Base-by-base conservation (phyloP, 2,888 invertebrate genomes). In the Xylocampa areola region DNA sequence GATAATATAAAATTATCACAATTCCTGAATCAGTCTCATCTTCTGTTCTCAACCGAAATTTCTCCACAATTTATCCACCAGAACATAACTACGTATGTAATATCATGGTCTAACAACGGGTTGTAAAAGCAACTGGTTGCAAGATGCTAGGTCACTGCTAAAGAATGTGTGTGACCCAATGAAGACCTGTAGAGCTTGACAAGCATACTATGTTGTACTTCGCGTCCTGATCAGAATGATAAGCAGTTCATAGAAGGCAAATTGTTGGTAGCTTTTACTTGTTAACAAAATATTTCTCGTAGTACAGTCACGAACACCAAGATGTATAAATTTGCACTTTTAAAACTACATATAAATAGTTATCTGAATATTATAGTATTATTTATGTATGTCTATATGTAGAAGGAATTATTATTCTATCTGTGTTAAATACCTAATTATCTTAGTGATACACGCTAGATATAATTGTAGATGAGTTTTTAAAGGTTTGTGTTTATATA, bases 91-190 rank as follows among this genome's bases (percentile, higher is more conserved):
- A 19, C 25, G 30, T 44, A 39, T 25, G 29, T 29, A 39, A 11
- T 52, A 51, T 35, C 8, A 51, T 17, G 14, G 32, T 41, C 35
- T 25, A 25, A 6, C 25, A 25, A 21, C 21, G 2, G 25, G 1
- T 2, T 61, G 16, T 45, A 57, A 27, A n/a, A 37, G 14, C 4
- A 10, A 33, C 43, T 51, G 45, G 41, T 51, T 29, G 19, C 4
- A 2, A 40, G 25, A 19, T 17, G 58, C 59, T 49, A 37, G 62
- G 55, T 52, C 62, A 67, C 45, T 25, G 33, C 51, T 45, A 29
- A 61, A 37, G 66, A 67, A 67, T 67, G 62, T 52, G 32, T 54
- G 37, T 59, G 67, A 54, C 61, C 60, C 27, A 60, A 60, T 59
- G 25, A 23, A 14, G n/a, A 60, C 30, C 32, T 16, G 25, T 17